phyloP scores from a whole-genome alignment of 2,797 vertebrate genomes.

The Iguana delicatissima region DNA sequence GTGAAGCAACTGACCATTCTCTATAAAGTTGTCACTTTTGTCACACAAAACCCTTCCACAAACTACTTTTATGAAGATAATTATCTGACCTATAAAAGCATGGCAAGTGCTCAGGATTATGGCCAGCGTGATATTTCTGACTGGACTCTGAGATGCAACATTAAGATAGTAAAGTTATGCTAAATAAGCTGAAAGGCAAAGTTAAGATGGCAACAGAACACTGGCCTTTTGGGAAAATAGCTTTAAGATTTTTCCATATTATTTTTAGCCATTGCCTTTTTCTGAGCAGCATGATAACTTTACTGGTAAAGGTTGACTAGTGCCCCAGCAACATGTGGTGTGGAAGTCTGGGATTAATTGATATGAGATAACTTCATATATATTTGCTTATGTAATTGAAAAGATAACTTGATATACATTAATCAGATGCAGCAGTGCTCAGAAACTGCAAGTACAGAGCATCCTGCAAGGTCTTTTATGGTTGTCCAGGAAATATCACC shows the following conservation, averaged over 20 bases:
- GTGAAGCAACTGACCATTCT: not conserved
- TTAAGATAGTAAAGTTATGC: not conserved
- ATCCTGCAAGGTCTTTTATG: conserved; percentile 12
- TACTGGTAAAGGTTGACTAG: conserved; percentile 36
- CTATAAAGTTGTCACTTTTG: not conserved
- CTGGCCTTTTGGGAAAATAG: conserved; percentile 6
- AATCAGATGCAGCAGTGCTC: conserved; percentile 44
- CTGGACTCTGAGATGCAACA: not conserved
- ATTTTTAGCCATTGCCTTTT: not conserved
- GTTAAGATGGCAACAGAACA: not conserved
- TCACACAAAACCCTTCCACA: not conserved
- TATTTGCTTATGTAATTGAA: conserved; percentile 17
- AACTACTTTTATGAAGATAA: not conserved
- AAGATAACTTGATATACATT: conserved; percentile 28
- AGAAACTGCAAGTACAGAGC: conserved; percentile 35
- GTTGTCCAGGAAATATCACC: not conserved
- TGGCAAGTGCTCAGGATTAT: not conserved
- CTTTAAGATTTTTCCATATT: not conserved
- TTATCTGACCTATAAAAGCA: not conserved
- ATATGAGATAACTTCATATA: not conserved
- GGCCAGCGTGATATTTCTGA: not conserved
- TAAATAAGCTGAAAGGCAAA: not conserved
- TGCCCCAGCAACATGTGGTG: conserved; percentile 20
- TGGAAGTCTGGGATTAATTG: conserved; percentile 18
- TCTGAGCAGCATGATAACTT: not conserved